These are phyloP conservation scores for Caenorhabditis remanei DNA, from an alignment of 1,140 invertebrate species.

Conservation along the genomic window DNA sequence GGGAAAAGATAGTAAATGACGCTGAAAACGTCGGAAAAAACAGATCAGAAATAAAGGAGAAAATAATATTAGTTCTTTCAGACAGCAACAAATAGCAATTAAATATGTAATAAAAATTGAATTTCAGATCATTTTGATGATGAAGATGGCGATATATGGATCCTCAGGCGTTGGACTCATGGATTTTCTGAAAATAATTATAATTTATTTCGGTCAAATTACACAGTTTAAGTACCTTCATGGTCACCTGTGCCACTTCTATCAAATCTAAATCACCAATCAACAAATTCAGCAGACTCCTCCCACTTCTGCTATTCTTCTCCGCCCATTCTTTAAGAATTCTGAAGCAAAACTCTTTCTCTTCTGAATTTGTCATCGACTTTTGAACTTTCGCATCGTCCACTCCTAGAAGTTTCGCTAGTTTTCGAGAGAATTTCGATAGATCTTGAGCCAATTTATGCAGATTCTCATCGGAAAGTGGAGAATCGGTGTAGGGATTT, in stretches of 20 bases:
- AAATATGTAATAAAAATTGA: too few species aligned
- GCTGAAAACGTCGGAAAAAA: not conserved
- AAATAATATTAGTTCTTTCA: too few species aligned
- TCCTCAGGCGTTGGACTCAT: not conserved
- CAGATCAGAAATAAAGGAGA: not conserved
- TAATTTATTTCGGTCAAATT: not conserved
- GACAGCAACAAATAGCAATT: too few species aligned
- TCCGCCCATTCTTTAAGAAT: constrained; percentile 25
- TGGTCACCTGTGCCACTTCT: not conserved
- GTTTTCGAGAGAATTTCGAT: not conserved
- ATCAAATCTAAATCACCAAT: constrained; percentile 38
- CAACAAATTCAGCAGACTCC: constrained; percentile 16
- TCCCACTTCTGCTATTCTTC: not conserved
- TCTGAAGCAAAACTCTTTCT: not conserved
- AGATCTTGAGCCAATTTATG: not conserved
- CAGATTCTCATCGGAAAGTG: not conserved
- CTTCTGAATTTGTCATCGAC: not conserved
- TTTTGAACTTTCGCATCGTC: too few species aligned
- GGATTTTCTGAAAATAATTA: constrained; percentile 19
- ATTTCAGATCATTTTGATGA: too few species aligned
- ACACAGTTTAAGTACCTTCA: not conserved
- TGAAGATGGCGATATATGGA: too few species aligned
- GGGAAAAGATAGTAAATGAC: not conserved
- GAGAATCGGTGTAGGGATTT: not conserved
- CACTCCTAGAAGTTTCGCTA: not conserved